Conservation (phyloP, 2,113 vertebrate species). For the Grammomys surdaster region DNA sequence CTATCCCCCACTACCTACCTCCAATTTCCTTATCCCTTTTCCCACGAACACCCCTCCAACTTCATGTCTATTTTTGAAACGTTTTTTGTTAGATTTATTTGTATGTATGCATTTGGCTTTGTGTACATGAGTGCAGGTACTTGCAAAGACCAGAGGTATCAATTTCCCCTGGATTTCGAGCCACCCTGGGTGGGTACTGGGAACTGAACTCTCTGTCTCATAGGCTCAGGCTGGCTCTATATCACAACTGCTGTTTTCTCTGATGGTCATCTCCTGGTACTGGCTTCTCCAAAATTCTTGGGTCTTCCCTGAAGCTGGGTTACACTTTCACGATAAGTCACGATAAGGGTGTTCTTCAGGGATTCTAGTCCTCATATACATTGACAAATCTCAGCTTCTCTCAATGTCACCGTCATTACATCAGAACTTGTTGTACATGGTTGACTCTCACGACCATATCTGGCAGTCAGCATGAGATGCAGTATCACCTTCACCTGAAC, state of each 20-base stretch:
- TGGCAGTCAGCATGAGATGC: not conserved
- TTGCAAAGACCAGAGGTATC: not conserved
- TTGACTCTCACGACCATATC: not conserved
- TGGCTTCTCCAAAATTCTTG: not conserved
- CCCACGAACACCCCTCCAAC: not conserved
- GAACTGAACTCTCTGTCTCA: not conserved
- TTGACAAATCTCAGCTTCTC: not conserved
- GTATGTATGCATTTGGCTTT: not conserved
- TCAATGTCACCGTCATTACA: not conserved
- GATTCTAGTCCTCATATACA: not conserved
- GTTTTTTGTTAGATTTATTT: not conserved
- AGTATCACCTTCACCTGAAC: not conserved
- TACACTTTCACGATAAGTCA: not conserved
- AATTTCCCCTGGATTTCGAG: not conserved
- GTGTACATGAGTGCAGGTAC: too few species aligned
- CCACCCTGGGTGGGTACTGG: not conserved
- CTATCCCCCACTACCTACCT: too few species aligned
- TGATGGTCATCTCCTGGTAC: not conserved
- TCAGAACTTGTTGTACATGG: not conserved
- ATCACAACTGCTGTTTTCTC: not conserved
- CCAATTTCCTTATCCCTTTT: not conserved
- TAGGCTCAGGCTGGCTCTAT: not conserved
- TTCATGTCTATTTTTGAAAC: not conserved
- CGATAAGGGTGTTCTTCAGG: not conserved
- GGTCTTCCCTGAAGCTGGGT: not conserved